Percentiles rank a stretch among this genome's conserved stretches.
These are phyloP conservation scores for Regulus satrapa DNA, from an alignment of 2,113 vertebrate genomes.

Conservation along the genomic window DNA sequence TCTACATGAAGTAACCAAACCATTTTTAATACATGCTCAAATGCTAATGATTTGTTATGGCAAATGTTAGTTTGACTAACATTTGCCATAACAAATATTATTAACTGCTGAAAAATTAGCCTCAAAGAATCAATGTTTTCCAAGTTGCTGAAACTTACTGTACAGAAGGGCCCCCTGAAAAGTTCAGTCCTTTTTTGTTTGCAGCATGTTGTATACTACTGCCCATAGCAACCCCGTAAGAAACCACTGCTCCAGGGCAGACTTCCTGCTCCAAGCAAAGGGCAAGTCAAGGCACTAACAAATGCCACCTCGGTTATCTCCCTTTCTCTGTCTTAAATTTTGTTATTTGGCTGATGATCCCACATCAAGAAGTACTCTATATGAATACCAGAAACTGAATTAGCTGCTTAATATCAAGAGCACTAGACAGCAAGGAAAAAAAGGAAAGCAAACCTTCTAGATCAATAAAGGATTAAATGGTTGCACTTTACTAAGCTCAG, in stretches of 20 bases:
- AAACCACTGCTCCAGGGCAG: neutral
- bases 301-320: neutral
- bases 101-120: neutral
- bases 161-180: neutral
- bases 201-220: neutral
- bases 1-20: neutral
- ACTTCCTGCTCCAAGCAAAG: neutral
- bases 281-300: neutral
- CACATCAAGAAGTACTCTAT: neutral
- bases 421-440: neutral
- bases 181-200: neutral
- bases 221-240: neutral
- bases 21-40: neutral
- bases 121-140: neutral
- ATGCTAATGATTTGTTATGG: neutral
- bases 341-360: neutral
- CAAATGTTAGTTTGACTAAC: neutral
- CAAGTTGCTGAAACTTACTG: neutral
- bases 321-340: neutral
- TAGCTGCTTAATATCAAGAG: neutral
- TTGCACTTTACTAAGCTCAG: neutral
- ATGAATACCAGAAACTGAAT: neutral
- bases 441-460: neutral
- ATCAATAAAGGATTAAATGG: neutral
- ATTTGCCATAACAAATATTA: no score